Conservation (phyloP, 2,888 invertebrate species). For the Acleris laterana region DNA sequence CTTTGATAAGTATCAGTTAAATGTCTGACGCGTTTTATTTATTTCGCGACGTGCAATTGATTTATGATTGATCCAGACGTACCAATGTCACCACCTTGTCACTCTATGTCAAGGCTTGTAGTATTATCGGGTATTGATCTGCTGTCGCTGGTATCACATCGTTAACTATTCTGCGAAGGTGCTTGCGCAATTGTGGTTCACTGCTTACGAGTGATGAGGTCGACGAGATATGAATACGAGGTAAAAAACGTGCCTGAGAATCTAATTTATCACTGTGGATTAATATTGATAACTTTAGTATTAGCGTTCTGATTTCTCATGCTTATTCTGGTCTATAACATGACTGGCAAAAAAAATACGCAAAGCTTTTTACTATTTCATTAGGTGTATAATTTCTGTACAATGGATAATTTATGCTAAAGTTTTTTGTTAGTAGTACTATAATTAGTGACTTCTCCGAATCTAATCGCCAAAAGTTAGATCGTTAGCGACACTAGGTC, state of each 20-base stretch:
- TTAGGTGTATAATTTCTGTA: conserved; percentile 1
- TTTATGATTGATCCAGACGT: conserved; percentile 39
- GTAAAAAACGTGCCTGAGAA: conserved; percentile 26
- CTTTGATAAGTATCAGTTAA: conserved; percentile 35
- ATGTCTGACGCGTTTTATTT: conserved; percentile 39
- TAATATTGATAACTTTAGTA: conserved; percentile 14
- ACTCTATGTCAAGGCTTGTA: conserved; percentile 49
- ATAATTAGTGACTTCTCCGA: conserved; percentile 19
- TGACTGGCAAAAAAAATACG: conserved; percentile 1
- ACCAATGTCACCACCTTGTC: conserved; percentile 50
- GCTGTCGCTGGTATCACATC: conserved; percentile 59
- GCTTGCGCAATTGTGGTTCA: conserved; percentile 43
- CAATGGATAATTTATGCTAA: background rate
- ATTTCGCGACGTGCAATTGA: conserved; percentile 36
- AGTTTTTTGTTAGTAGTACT: background rate
- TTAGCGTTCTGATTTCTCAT: conserved; percentile 3
- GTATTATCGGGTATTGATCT: conserved; percentile 51
- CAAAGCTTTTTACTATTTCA: background rate
- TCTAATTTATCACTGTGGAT: conserved; percentile 23
- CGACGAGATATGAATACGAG: conserved; percentile 52
- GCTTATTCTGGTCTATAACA: background rate
- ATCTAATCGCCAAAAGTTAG: conserved; percentile 18
- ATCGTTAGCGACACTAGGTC: conserved; percentile 17
- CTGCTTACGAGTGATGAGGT: conserved; percentile 50
- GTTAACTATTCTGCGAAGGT: conserved; percentile 62